Percentiles rank a stretch among this genome's conserved stretches.
Conservation (phyloP, 2,113 vertebrate genomes). For the Phrynocephalus versicolor region DNA sequence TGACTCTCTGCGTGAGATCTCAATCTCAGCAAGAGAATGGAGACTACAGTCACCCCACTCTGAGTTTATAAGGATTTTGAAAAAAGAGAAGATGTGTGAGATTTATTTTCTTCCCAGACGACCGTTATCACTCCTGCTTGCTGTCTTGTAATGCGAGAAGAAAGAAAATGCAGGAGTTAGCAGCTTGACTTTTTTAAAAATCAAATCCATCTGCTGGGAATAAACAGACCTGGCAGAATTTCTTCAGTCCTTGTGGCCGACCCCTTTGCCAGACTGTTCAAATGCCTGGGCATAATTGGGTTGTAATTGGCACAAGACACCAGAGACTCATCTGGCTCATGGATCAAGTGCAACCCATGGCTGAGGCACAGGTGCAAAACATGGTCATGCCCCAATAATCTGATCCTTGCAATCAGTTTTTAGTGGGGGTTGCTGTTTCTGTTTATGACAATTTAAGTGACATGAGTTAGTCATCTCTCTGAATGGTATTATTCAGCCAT, state of each 20-base stretch:
- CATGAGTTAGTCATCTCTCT: neutral
- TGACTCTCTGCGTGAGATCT: neutral
- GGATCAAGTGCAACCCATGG: neutral
- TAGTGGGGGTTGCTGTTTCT: neutral
- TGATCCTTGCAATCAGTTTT: neutral
- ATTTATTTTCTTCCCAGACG: neutral
- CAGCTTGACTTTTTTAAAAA: constrained; percentile 63
- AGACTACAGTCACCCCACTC: neutral
- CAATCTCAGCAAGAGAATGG: neutral
- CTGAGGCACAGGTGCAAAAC: constrained; percentile 17
- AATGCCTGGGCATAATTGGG: constrained; percentile 47
- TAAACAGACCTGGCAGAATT: constrained; percentile 23
- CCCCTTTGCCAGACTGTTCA: constrained; percentile 49
- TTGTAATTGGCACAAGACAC: constrained; percentile 20
- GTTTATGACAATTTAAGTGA: neutral
- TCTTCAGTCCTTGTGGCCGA: constrained; percentile 27
- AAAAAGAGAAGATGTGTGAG: neutral
- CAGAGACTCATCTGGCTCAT: neutral
- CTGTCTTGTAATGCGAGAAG: fast-evolving
- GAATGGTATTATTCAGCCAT: neutral
- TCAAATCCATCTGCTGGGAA: constrained; percentile 57
- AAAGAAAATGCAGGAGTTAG: constrained; percentile 35
- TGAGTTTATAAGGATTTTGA: neutral
- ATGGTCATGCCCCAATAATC: neutral
- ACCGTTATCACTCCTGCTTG: fast-evolving